These are phyloP conservation scores for Notocelia uddmanniana DNA, from an alignment of 2,888 invertebrate species.

Conservation along the genomic window DNA sequence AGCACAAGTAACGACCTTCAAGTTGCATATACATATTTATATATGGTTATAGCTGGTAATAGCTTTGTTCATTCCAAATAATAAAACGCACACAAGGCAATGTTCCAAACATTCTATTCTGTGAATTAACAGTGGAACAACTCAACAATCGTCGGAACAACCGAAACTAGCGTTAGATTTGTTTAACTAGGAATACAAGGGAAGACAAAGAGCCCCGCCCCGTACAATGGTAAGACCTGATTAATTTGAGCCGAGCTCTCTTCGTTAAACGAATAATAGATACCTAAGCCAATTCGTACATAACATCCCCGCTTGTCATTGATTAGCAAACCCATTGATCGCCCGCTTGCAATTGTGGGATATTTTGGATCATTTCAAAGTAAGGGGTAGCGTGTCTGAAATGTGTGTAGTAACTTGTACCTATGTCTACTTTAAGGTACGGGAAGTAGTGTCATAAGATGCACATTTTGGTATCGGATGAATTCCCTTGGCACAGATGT, in stretches of 20 bases:
- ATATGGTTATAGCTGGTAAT: neutral
- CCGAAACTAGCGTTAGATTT: conserved; percentile 61
- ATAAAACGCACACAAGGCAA: conserved; percentile 23
- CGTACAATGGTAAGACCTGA: conserved; percentile 56
- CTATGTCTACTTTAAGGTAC: no score
- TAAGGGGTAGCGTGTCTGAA: neutral
- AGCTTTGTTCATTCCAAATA: neutral
- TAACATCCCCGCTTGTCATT: conserved; percentile 58
- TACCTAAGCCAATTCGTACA: conserved; percentile 64
- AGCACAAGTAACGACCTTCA: neutral
- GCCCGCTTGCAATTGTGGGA: neutral
- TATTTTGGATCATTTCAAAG: neutral
- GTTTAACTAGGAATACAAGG: conserved; percentile 55
- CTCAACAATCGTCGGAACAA: conserved; percentile 55
- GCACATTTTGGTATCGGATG: no score
- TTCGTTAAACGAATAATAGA: conserved; percentile 65
- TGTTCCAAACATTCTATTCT: conserved; percentile 45
- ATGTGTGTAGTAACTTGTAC: neutral
- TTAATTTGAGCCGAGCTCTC: conserved; percentile 60
- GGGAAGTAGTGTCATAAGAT: no score
- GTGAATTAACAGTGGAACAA: conserved; percentile 53
- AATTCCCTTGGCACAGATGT: no score
- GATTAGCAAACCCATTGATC: conserved; percentile 50
- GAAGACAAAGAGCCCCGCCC: conserved; percentile 52
- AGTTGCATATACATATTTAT: neutral